Base-by-base conservation (phyloP, 2,113 vertebrate species). In the Mungos mungo region DNA sequence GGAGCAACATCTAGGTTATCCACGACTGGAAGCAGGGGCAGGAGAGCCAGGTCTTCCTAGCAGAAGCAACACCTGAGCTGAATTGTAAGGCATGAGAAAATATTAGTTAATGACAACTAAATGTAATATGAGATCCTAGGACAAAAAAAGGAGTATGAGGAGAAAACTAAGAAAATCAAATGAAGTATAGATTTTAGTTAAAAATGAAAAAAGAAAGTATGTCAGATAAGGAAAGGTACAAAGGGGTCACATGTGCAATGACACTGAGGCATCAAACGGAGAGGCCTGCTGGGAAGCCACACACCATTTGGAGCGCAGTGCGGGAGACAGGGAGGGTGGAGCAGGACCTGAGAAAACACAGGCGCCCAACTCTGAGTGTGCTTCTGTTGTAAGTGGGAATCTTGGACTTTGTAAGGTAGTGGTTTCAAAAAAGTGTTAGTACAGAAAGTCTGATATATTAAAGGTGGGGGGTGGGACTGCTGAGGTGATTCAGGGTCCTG, bases 31-130 rank as follows among this genome's bases (percentile, higher is more conserved):
- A 52, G 45, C 21, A 86, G 33, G 65, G 45, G 41, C 31, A 29
- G 45, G 72, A 94, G 80, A 52, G n/a, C 57, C 71, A 85, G 57
- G 16, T 47, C 95, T 94, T 91, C 79, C 81, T 60, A 77, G 83
- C 82, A 76, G 54, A 96, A 84, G 41, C 29, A 45, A 57, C 14
- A 23, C 47, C 45, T 82, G 81, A 65, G 57, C 68, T 76, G 63
- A 63, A 88, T 54, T 72, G 41, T 76, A 79, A 90, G 27, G 47
- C 33, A 50, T 88, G 33, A 54, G 65, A 21, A 47, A 87, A 57
- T 68, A 38, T 47, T 47, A 45, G 7, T 10, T 47, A 47, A 47
- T 31, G 41, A 77, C 74, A 77, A 77, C 41, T 47, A 77, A 76
- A 76, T 76, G 41, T 76, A 76, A 76, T 29, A 29, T 76, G 72